A percentile compares a stretch with the other conserved stretches of the same genome.
Evolutionary conservation across 2,113 vertebrate species (phyloP).

Genomic region (Psettodes erumei): DNA sequence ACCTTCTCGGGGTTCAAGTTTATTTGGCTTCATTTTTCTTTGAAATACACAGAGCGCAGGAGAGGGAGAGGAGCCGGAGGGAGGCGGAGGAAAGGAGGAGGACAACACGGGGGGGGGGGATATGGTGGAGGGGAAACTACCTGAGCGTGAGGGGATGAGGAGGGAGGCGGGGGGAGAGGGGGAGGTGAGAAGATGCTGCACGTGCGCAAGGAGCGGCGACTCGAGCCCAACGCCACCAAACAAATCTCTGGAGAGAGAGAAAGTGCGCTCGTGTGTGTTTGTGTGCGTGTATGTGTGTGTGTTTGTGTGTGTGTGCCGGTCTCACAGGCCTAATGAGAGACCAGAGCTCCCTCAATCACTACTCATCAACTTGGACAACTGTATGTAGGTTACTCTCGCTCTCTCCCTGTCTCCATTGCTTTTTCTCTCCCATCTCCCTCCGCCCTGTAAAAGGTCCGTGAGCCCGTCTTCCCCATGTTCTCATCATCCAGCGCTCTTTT

Average conservation of each 20-base stretch:
- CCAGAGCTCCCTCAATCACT: conserved; percentile 45
- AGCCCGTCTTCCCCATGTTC: conserved; percentile 17
- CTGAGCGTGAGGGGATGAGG: no score
- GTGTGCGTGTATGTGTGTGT: conserved; percentile 12
- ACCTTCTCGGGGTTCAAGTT: conserved; percentile 73
- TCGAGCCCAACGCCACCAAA: not conserved
- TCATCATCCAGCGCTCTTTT: conserved; percentile 24
- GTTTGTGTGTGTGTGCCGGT: conserved; percentile 14
- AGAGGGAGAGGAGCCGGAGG: conserved; percentile 36
- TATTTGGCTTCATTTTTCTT: conserved; percentile 77
- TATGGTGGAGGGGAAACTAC: no score
- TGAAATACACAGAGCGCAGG: conserved; percentile 49
- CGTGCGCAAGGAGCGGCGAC: not conserved
- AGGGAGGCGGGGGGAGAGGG: not conserved
- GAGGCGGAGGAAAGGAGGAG: conserved; percentile 9
- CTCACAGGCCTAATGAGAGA: conserved; percentile 56
- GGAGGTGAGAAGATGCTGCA: conserved; percentile 11
- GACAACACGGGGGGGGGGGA: not conserved
- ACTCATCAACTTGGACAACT: conserved; percentile 29
- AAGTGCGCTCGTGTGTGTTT: not conserved
- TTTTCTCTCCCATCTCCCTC: not conserved
- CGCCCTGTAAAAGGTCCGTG: conserved; percentile 25
- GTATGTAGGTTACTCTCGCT: conserved; percentile 41
- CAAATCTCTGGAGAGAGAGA: conserved; percentile 5
- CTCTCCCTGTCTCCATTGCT: not conserved